Evolutionary conservation across 2,888 invertebrate species (phyloP), one percentile per base, ranked within the genome.

Genomic region (Hecatera dysodea): DNA sequence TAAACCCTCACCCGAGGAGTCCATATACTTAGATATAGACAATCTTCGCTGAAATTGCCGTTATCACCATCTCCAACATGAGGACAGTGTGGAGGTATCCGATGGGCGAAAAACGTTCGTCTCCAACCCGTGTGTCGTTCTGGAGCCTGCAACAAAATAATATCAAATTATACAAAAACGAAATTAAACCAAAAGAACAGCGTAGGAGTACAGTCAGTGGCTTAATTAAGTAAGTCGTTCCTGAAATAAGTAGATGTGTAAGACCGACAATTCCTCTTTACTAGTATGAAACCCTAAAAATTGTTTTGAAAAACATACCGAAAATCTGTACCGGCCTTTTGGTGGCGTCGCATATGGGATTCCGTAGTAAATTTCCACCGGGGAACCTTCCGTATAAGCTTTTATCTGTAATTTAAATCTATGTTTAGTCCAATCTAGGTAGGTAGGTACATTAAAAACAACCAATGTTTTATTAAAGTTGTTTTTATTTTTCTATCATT

Each of bases 1-100:
- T 22, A 19, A 60, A 53, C 1, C 72, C 87, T 81, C 85, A 97
- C 97, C 96, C 97, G 97, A 57, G 99, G 98, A 4, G 98, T 97
- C 98, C 99, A 99, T 78, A 99, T 97, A 89, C 99, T 99, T 62
- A 99, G 93, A 89, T 97, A 98, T n/a, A 99, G 96, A 88, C 99
- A 99, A 92, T 99, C 98, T 95, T 98, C 98, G 76, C 94, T 96
- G 88, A 85, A 91, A 84, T 87, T 93, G 46, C 90, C 90, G 52
- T 85, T 90, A 67, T 85, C 89, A 60, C 87, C 85, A 71, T 90
- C 91, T 48, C 78, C 89, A 59, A 96, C 90, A 89, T 98, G 97
- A 0, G 97, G 97, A 88, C 98, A 98, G 39, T 97, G 96, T n/a
- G 97, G 96, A 63, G 97, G 97, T 90, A 97, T 97, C 78, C 97